A percentile compares a stretch with the other conserved stretches of the same genome.
phyloP scores from a whole-genome alignment of 2,888 invertebrate species.

The Lasioglossum leucozonium region DNA sequence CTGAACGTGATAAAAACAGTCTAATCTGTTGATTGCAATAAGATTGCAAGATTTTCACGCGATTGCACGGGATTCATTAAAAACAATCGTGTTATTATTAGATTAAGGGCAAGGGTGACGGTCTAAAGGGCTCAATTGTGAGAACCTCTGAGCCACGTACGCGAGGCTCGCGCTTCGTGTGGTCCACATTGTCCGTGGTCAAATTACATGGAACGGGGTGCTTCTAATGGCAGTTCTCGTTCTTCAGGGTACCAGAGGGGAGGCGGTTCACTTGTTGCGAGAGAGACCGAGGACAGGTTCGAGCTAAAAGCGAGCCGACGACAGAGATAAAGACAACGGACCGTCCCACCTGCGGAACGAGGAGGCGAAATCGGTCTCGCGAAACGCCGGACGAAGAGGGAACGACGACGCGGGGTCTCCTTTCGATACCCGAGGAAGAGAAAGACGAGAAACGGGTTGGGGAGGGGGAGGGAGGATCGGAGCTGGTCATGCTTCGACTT shows the following conservation, averaged over 20 bases:
- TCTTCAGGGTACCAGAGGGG: constrained; percentile 62
- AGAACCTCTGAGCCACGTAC: constrained; percentile 73
- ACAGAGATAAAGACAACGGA: background rate
- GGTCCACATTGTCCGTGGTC: constrained; percentile 81
- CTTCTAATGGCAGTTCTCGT: constrained; percentile 81
- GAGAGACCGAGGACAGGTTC: constrained; percentile 47
- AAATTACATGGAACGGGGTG: constrained; percentile 81
- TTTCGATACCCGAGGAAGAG: constrained; percentile 40
- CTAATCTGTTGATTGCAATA: background rate
- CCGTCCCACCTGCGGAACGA: constrained; percentile 23
- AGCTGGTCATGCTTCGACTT: constrained; percentile 77
- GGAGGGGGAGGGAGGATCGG: constrained; percentile 55
- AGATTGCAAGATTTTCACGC: background rate
- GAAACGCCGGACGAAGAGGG: constrained; percentile 20
- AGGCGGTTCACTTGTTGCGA: constrained; percentile 56
- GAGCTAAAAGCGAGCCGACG: constrained; percentile 18
- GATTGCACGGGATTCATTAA: background rate
- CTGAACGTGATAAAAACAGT: background rate
- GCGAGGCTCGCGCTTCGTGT: constrained; percentile 79
- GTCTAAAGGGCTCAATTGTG: constrained; percentile 53
- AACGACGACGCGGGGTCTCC: constrained; percentile 12
- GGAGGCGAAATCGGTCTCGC: constrained; percentile 28
- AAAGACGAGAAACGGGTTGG: constrained; percentile 41
- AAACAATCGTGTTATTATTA: background rate
- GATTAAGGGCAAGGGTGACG: background rate